Evolutionary conservation across 2,113 vertebrate species (phyloP).

Genomic region (Uria lomvia): DNA sequence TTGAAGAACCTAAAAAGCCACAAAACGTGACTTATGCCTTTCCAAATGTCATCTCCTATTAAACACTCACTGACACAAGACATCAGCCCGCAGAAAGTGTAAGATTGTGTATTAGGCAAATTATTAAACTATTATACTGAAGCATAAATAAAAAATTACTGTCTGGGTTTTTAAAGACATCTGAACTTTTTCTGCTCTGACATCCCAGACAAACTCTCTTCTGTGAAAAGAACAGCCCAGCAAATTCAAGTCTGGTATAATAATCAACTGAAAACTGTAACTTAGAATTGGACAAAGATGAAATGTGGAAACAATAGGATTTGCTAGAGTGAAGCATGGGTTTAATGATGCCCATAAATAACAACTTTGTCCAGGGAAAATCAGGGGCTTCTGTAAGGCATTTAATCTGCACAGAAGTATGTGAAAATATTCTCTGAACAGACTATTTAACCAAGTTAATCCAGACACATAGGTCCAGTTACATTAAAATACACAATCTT

Average conservation of each 20-base stretch:
- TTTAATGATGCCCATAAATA: not conserved
- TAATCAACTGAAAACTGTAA: not conserved
- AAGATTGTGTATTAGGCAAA: not conserved
- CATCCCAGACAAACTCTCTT: not conserved
- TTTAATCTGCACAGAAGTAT: not conserved
- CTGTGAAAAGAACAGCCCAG: not conserved
- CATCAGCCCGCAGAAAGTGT: not conserved
- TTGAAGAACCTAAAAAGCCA: not conserved
- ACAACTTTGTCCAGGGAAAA: not conserved
- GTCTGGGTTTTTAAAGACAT: not conserved
- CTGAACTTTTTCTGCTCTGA: not conserved
- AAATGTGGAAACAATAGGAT: not conserved
- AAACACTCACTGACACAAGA: not conserved
- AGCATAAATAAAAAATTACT: not conserved
- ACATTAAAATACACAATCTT: conserved; percentile 18
- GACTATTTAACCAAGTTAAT: not conserved
- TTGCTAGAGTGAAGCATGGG: not conserved
- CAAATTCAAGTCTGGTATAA: not conserved
- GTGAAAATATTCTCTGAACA: not conserved
- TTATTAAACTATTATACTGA: not conserved
- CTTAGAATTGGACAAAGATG: not conserved
- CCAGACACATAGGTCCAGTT: not conserved
- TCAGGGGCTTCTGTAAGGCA: not conserved
- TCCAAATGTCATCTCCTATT: not conserved
- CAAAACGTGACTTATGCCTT: not conserved